phyloP scores from a whole-genome alignment of 1,140 invertebrate genomes.

The Caenorhabditis remanei region DNA sequence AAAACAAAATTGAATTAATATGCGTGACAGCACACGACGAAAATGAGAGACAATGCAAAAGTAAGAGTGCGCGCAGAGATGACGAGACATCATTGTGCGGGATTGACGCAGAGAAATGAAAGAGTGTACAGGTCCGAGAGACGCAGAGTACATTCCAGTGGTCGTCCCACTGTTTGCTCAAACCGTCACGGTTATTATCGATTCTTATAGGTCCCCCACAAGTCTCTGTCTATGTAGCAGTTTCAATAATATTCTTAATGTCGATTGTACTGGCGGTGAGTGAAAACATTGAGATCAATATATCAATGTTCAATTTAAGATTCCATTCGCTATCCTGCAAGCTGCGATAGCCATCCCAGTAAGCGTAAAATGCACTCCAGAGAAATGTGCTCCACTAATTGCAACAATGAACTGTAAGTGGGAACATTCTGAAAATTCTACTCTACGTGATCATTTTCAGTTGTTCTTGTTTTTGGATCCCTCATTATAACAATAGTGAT shows the following conservation, averaged over 20 bases:
- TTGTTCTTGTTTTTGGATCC: conserved; percentile 5
- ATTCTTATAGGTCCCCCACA: too few relatives aligned
- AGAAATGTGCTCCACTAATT: conserved; percentile 8
- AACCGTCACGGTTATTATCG: too few relatives aligned
- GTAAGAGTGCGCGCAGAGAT: too few relatives aligned
- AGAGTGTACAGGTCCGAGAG: too few relatives aligned
- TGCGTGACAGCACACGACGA: too few relatives aligned
- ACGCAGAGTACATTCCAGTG: too few relatives aligned
- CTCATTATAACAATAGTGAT: not conserved
- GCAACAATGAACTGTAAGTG: not conserved
- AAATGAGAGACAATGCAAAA: too few relatives aligned
- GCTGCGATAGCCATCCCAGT: not conserved
- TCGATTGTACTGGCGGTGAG: not conserved
- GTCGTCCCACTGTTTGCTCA: too few relatives aligned
- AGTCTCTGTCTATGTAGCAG: not conserved
- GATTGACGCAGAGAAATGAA: too few relatives aligned
- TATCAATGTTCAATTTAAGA: not conserved
- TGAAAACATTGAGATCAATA: not conserved
- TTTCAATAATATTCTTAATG: not conserved
- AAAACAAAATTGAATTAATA: too few relatives aligned
- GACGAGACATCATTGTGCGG: too few relatives aligned
- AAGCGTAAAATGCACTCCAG: not conserved
- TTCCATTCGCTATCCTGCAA: conserved; percentile 16
- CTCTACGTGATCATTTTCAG: not conserved
- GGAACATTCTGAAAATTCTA: not conserved